Base-by-base conservation (phyloP, 2,113 vertebrate species). In the Aramus guarauna region DNA sequence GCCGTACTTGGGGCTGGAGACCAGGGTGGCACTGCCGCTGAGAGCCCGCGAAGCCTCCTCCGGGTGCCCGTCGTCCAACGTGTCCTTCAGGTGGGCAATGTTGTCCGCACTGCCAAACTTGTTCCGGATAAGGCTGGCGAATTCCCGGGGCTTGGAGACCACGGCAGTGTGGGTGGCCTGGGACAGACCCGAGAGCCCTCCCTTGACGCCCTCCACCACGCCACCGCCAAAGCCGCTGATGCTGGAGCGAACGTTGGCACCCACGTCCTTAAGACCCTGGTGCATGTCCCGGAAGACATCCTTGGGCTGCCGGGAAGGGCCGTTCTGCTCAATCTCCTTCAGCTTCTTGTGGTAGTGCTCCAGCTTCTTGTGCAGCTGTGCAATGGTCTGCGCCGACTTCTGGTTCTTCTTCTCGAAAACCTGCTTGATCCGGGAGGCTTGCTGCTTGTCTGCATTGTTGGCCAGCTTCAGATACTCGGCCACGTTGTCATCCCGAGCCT, bases 391-490 rank as follows among this genome's bases (percentile, higher is more conserved):
- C 0, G 99, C 99, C 0, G 99, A 99, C 87, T 99, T 99, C 98
- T 99, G 99, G 96, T 99, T 99, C 98, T 99, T 99, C 98, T 99
- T 99, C 98, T 99, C 99, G 2, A 99, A 99, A 75, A 99, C 99
- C 97, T 99, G 99, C 97, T 99, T 99, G 98, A 99, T 99, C 90
- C 99, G 98, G 0, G 99, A 98, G 5, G 98, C 99, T 97, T 99
- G 99, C 97, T 99, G 99, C 96, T 98, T 99, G 98, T 99, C 99
- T 0, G 99, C 99, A 30, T 99, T 99, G 98, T 99, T 99, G 93
- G 99, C 99, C 94, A 99, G 97, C 97, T 99, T 99, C 96, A 99
- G 98, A 97, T 99, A 99, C 97, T 99, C 99, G 0, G 99, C 99
- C 91, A 99, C 99, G 12, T 99, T 99, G 98, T 99, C 99, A 3